A percentile compares a stretch with the other conserved stretches of the same genome.
phyloP scores from a whole-genome alignment of 1,140 invertebrate genomes.

The Papilio dardanus region DNA sequence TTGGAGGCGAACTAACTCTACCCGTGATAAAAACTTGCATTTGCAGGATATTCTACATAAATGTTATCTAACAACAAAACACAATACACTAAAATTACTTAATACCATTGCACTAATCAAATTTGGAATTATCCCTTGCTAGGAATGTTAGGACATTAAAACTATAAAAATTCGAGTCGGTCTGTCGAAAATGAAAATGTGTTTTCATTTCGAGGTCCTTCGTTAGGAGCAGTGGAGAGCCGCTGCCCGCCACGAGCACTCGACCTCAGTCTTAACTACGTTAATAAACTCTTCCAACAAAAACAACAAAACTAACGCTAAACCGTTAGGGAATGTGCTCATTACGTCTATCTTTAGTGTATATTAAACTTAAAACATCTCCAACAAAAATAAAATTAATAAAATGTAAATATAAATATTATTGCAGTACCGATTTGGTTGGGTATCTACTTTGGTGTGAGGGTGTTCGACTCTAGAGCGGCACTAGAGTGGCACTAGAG shows the following conservation, averaged over 20 bases:
- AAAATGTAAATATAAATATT: constrained; percentile 74
- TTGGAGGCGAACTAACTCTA: constrained; percentile 43
- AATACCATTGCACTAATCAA: constrained; percentile 78
- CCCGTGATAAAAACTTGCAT: constrained; percentile 52
- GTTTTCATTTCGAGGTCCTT: not conserved
- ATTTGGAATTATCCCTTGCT: constrained; percentile 76
- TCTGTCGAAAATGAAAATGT: constrained; percentile 39
- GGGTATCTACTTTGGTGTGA: constrained; percentile 78
- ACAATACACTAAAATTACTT: constrained; percentile 61
- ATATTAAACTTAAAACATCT: constrained; percentile 65
- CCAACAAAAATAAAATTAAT: constrained; percentile 65
- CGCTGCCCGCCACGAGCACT: constrained; percentile 64
- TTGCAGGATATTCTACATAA: constrained; percentile 38
- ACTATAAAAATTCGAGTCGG: constrained; percentile 76
- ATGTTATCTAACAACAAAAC: constrained; percentile 46
- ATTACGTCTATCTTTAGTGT: constrained; percentile 75
- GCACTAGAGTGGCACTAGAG: not conserved
- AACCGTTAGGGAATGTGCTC: constrained; percentile 80
- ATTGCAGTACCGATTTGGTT: constrained; percentile 80
- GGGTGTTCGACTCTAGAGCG: constrained; percentile 16
- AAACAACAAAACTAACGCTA: constrained; percentile 77
- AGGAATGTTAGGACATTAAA: constrained; percentile 77
- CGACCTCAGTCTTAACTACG: constrained; percentile 77
- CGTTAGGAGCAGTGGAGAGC: not conserved
- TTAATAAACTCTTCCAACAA: constrained; percentile 77